Percentiles rank a stretch among this genome's conserved stretches.
Conservation (phyloP, 2,888 invertebrate species). For the Plagiodera versicolora region DNA sequence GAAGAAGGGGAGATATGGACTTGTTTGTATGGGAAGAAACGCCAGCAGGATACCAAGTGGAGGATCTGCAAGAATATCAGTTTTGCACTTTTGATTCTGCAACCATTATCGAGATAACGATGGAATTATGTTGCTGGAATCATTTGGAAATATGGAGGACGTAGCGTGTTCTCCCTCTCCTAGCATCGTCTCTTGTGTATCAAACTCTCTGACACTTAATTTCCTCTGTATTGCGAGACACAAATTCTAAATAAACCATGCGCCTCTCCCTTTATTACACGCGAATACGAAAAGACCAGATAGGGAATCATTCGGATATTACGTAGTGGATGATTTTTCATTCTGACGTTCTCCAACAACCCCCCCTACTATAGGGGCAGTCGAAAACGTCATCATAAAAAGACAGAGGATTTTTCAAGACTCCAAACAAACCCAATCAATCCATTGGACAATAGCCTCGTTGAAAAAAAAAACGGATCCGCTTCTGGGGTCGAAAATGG, state of each 20-base stretch:
- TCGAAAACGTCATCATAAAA: no score
- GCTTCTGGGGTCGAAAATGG: neutral
- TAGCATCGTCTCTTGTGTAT: constrained; percentile 16
- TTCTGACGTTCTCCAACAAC: no score
- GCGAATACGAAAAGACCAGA: constrained; percentile 3
- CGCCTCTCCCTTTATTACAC: constrained; percentile 22
- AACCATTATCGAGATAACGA: no score
- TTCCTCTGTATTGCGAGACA: constrained; percentile 42
- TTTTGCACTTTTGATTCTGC: no score
- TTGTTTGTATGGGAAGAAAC: constrained; percentile 15
- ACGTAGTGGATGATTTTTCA: neutral
- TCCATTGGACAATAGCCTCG: no score
- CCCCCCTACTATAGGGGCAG: no score
- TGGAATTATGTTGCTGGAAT: no score
- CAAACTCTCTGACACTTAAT: constrained; percentile 47
- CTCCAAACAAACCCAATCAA: no score
- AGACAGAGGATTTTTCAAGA: no score
- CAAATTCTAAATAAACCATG: constrained; percentile 46
- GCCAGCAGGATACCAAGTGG: constrained; percentile 5
- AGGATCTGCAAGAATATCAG: neutral
- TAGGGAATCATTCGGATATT: neutral
- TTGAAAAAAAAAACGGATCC: neutral
- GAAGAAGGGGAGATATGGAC: constrained; percentile 36
- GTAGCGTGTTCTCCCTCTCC: constrained; percentile 42
- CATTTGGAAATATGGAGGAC: constrained; percentile 38